Evolutionary conservation across 2,113 vertebrate genomes (phyloP).

Genomic region (Fregetta grallaria): DNA sequence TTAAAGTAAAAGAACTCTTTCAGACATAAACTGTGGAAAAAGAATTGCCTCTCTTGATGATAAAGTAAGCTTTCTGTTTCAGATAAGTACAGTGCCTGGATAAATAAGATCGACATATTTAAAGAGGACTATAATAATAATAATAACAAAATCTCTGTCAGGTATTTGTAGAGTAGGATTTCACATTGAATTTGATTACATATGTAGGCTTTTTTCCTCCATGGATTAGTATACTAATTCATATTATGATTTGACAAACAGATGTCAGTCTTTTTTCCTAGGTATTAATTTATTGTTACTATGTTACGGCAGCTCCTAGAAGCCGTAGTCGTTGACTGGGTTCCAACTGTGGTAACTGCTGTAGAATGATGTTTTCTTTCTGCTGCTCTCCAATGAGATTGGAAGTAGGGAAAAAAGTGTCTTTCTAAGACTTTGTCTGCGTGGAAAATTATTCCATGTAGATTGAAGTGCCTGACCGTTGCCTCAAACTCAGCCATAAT

Average conservation of each 20-base stretch:
- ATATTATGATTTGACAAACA: neutral
- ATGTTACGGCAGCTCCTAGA: neutral
- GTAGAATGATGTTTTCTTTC: neutral
- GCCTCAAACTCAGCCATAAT: neutral
- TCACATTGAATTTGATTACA: neutral
- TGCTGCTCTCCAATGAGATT: neutral
- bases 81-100: neutral
- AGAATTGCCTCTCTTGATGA: neutral
- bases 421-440: neutral
- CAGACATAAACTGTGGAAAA: neutral
- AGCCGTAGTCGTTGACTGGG: neutral
- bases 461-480: neutral
- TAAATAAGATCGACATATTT: neutral
- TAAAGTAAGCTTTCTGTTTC: neutral
- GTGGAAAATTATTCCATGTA: neutral
- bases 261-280: neutral
- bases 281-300: neutral
- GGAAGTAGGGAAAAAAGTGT: neutral
- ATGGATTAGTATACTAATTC: neutral
- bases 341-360: neutral
- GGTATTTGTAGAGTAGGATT: neutral
- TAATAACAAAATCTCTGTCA: neutral
- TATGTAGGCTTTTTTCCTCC: neutral
- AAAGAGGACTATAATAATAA: neutral
- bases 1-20: neutral